Percentiles rank a stretch among this genome's conserved stretches.
Evolutionary conservation across 1,140 invertebrate genomes (phyloP).

Genomic region (Danaus melanippus): DNA sequence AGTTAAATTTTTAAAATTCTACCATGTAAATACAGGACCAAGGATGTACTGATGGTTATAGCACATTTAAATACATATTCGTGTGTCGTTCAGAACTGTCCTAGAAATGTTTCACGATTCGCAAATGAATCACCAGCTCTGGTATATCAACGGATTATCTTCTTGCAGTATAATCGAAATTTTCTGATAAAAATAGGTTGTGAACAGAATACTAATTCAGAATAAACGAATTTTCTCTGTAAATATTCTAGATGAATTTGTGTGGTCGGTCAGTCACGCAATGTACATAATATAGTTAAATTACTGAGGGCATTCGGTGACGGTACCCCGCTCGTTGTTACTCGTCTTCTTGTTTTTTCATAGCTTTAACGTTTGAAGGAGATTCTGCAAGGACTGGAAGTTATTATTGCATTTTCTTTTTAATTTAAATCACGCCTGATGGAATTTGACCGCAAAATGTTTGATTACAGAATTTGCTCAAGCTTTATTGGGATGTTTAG

Average conservation of each 20-base stretch:
- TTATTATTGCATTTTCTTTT: constrained; percentile 2
- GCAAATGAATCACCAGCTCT: no score
- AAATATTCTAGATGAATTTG: constrained; percentile 1
- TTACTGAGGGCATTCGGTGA: constrained; percentile 49
- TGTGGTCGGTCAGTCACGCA: constrained; percentile 11
- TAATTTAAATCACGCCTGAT: no score
- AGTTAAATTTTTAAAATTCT: constrained; percentile 53
- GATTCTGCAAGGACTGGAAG: constrained; percentile 12
- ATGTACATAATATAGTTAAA: constrained; percentile 38
- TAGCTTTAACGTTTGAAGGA: constrained; percentile 11
- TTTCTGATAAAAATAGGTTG: constrained; percentile 18
- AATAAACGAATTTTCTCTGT: constrained; percentile 14
- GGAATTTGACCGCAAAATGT: no score
- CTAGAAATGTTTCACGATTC: not conserved
- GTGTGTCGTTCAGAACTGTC: not conserved
- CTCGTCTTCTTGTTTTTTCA: not conserved
- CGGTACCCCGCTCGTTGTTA: constrained; percentile 34
- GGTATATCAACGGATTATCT: not conserved
- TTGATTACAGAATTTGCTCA: no score
- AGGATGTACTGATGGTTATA: constrained; percentile 33
- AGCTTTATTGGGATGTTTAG: no score
- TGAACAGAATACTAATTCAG: constrained; percentile 13
- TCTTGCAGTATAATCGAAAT: no score
- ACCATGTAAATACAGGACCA: constrained; percentile 64
- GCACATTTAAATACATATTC: constrained; percentile 1